Evolutionary conservation across 2,888 invertebrate genomes (phyloP), one percentile per base, ranked within the genome.

Genomic region (Megaustenia siamemsis): DNA sequence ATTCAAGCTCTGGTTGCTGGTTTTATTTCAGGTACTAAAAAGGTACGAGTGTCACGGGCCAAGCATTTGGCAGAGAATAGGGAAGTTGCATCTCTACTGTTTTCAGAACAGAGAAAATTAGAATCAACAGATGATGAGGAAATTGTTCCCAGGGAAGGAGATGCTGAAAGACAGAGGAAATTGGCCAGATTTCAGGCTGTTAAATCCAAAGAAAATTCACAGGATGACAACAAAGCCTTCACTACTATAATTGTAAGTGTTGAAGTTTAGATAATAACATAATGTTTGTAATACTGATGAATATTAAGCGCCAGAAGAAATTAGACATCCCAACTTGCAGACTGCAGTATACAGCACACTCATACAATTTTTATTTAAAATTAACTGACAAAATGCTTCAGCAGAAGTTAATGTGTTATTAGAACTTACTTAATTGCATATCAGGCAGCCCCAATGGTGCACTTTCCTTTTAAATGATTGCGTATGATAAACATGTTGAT

Each of bases 101-200:
- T 90, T 83, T 90, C 91, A 1, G 90, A 90, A 45, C 86, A 89
- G 49, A 83, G 87, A n/a, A 66, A 75, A 10, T 71, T 86, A 66
- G 88, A 87, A 79, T 84, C 83, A 15, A 66, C 38, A 43, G 87
- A 88, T 35, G 88, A 89, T 12, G 88, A 88, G 18, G 89, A 90
- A 71, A 87, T 84, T 0, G 85, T 87, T 69, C 89, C 89, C 56
- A 83, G 89, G 12, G 91, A 91, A 75, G 90, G 86, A 43, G 90
- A 91, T 83, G 88, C 91, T 0, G 93, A 93, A 86, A 89, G 90
- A 81, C 90, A 91, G 73, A 87, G 93, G 49, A 94, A 94, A 88
- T 88, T 94, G 60, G 90, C 93, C 6, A 88, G 94, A 63, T 93
- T 94, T 93, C 89, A 93, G 82, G 92, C 93, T 0, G 88, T 94